Percentiles rank a stretch among this genome's conserved stretches.
phyloP scores from a whole-genome alignment of 1,140 invertebrate genomes.

The Sarcophaga bullata region DNA sequence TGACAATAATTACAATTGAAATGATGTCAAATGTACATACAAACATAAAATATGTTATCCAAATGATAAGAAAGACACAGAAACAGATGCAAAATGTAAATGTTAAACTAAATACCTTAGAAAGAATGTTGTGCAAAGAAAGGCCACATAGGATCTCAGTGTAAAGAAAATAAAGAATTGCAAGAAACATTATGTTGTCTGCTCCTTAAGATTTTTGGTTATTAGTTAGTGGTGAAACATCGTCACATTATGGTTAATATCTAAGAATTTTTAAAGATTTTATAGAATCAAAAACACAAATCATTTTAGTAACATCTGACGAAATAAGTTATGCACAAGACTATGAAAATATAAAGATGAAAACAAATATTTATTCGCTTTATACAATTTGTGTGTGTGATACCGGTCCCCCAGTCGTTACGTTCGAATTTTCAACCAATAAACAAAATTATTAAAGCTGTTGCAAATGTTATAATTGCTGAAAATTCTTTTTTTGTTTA shows the following conservation, averaged over 20 bases:
- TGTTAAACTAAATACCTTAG: slow-evolving; percentile 39
- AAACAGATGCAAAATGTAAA: not conserved
- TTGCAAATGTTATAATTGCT: not conserved
- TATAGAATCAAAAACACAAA: slow-evolving; percentile 23
- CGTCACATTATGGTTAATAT: slow-evolving; percentile 16
- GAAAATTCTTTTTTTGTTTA: not conserved
- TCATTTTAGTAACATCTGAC: slow-evolving; percentile 32
- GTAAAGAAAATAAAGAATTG: slow-evolving; percentile 4
- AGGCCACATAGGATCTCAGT: slow-evolving; percentile 42
- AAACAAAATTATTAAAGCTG: slow-evolving; percentile 17
- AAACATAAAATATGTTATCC: not conserved
- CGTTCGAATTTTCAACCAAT: slow-evolving; percentile 30
- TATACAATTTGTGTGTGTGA: slow-evolving; percentile 26
- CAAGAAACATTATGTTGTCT: not conserved
- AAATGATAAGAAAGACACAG: not conserved
- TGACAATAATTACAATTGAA: slow-evolving; percentile 4
- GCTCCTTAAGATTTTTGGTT: slow-evolving; percentile 28
- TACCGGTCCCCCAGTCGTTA: slow-evolving; percentile 31
- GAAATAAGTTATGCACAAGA: slow-evolving; percentile 12
- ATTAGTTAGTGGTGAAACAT: slow-evolving; percentile 34
- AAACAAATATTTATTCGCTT: slow-evolving; percentile 11
- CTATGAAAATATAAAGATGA: slow-evolving; percentile 24
- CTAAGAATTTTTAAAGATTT: slow-evolving; percentile 22
- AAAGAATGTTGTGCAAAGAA: slow-evolving; percentile 25
- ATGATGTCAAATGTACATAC: not conserved